Conservation (phyloP, 2,888 invertebrate genomes). For the Drosophila sordidula region DNA sequence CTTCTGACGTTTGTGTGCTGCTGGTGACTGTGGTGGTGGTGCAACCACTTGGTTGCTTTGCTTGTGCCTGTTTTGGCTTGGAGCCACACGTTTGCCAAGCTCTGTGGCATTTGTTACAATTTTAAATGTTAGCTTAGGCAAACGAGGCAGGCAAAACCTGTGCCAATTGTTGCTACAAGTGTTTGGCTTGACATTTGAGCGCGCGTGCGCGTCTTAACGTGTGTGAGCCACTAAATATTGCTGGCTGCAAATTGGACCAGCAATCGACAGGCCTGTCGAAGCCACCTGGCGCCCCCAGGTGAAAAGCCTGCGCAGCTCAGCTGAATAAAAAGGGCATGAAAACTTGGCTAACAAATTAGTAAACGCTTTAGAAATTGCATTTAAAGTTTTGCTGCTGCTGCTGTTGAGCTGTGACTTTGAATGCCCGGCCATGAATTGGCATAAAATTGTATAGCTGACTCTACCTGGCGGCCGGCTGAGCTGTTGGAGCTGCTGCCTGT, state of each 20-base stretch:
- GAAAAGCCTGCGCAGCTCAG: slow-evolving; percentile 53
- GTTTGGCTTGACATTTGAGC: slow-evolving; percentile 75
- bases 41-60: slow-evolving; percentile 39
- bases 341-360: slow-evolving; percentile 70
- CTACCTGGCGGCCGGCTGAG: slow-evolving; percentile 20
- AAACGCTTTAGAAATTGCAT: slow-evolving; percentile 62
- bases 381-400: slow-evolving; percentile 32
- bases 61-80: slow-evolving; percentile 59
- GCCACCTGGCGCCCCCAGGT: slow-evolving; percentile 56
- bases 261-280: slow-evolving; percentile 54
- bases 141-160: slow-evolving; percentile 59
- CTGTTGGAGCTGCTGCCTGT: slow-evolving; percentile 52
- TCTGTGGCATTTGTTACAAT: slow-evolving; percentile 81
- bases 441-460: slow-evolving; percentile 53
- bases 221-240: slow-evolving; percentile 57
- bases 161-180: slow-evolving; percentile 79
- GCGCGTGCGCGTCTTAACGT: slow-evolving; percentile 54
- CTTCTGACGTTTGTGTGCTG: slow-evolving; percentile 41
- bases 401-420: slow-evolving; percentile 51
- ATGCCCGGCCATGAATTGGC: slow-evolving; percentile 70
- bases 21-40: slow-evolving; percentile 26
- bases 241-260: slow-evolving; percentile 37
- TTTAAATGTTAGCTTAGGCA: slow-evolving; percentile 78
- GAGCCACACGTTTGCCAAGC: slow-evolving; percentile 75
- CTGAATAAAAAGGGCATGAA: slow-evolving; percentile 35